Conservation (phyloP, 2,888 invertebrate species). For the Ichneumoninae sp. region DNA sequence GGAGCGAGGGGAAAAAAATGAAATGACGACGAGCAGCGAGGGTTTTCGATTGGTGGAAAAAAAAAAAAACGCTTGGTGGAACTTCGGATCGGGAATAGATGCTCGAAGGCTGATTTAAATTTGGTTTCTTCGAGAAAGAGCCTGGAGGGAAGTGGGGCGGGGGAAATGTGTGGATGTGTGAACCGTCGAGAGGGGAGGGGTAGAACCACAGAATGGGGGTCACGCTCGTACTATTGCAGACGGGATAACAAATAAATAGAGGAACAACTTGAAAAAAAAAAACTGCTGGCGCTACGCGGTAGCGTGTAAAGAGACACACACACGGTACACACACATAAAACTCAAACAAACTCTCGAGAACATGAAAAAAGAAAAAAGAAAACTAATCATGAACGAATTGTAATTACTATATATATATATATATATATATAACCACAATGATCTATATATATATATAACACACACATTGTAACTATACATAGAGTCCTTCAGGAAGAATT, state of each 20-base stretch:
- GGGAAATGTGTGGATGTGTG: conserved; percentile 37
- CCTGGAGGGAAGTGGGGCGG: neutral
- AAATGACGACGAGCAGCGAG: neutral
- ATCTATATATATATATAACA: conserved; percentile 69
- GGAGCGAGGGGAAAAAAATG: conserved; percentile 7
- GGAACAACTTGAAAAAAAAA: conserved; percentile 5
- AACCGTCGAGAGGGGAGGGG: conserved; percentile 3
- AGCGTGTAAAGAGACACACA: conserved; percentile 26
- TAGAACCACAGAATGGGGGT: neutral
- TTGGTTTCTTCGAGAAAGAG: conserved; percentile 12
- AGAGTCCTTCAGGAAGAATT: conserved; percentile 84
- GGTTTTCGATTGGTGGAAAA: neutral
- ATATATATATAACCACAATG: conserved; percentile 65
- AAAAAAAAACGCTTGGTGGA: conserved; percentile 17
- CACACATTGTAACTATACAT: conserved; percentile 79
- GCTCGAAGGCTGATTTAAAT: conserved; percentile 39
- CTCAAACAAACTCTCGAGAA: conserved; percentile 42
- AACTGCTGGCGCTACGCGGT: conserved; percentile 21
- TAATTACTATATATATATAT: conserved; percentile 74
- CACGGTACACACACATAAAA: conserved; percentile 41
- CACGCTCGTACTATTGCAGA: conserved; percentile 22
- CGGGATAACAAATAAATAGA: conserved; percentile 31
- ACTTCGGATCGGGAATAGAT: conserved; percentile 1
- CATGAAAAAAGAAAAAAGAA: conserved; percentile 23
- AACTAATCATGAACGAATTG: conserved; percentile 69